Evolutionary conservation across 2,888 invertebrate genomes (phyloP), one percentile per base, ranked within the genome.

Genomic region (Bembecia ichneumoniformis): DNA sequence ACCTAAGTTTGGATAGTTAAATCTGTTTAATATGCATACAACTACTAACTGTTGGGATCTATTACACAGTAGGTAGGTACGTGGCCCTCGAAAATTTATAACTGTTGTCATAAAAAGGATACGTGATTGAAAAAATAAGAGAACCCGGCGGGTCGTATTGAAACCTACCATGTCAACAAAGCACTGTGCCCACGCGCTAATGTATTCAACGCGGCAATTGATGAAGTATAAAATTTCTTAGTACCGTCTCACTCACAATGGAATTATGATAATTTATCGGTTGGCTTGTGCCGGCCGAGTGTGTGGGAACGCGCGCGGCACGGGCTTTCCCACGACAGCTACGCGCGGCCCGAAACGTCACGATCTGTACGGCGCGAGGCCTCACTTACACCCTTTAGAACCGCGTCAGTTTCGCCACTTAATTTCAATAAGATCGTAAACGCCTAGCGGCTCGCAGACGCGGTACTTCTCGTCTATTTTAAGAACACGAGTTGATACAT

Each of bases 251-350:
- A 82, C 82, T 83, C 84, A 87, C 87, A 87, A 87, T 87, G 82
- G 86, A 86, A 86, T 87, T 87, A 87, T 87, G 87, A 86, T 87
- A 86, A 87, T 87, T 86, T 87, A 87, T 87, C 87, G 86, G 78
- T 82, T 87, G 83, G 83, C 87, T 84, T 82, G 86, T 87, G 84
- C 86, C 83, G 83, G 79, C 76, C 77, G 80, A 80, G 86, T 86
- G 86, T 86, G 87, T 88, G 88, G 88, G 88, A 87, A 88, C 88
- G 87, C 82, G 84, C 82, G 71, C 75, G 81, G 81, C 82, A 82
- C 87, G 81, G 80, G 82, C 82, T 78, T 88, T 88, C 88, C 88
- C 88, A 88, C 88, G 88, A 68, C 68, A 44, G 60, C 59, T 53
- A 64, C 51, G 49, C 52, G 62, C 71, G 62, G 44, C 52, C 66